Percentiles rank a stretch among this genome's conserved stretches.
Evolutionary conservation across 2,797 vertebrate species (phyloP).

Genomic region (Odontamblyopus lacepedii): DNA sequence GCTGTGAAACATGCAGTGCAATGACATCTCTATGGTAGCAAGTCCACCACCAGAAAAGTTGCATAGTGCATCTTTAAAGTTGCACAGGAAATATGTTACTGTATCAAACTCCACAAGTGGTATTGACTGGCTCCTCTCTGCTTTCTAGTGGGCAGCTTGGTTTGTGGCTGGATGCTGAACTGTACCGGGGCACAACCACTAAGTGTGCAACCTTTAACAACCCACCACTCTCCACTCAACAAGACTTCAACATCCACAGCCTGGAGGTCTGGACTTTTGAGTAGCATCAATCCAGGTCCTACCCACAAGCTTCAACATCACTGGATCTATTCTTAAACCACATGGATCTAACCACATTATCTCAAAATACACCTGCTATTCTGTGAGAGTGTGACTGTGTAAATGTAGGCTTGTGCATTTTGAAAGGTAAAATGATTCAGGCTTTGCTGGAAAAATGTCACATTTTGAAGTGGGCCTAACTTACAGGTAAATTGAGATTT

Average conservation of each 20-base stretch:
- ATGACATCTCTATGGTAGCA: too few relatives aligned
- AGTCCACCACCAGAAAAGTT: too few relatives aligned
- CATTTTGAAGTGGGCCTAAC: constrained; percentile 16
- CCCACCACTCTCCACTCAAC: constrained; percentile 89
- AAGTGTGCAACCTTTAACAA: constrained; percentile 96
- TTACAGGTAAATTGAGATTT: constrained; percentile 6
- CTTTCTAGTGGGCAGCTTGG: constrained; percentile 87
- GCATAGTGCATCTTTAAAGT: too few relatives aligned
- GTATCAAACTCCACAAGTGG: neutral
- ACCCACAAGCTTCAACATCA: constrained; percentile 22
- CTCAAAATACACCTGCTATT: constrained; percentile 30
- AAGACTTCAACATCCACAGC: constrained; percentile 96
- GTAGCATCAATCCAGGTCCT: constrained; percentile 43
- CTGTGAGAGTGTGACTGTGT: constrained; percentile 21
- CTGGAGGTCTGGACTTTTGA: constrained; percentile 92
- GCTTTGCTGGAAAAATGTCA: neutral
- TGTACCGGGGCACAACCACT: constrained; percentile 93
- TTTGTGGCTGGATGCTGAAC: constrained; percentile 94
- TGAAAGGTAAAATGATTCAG: neutral
- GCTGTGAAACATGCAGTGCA: too few relatives aligned
- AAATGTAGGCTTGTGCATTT: neutral
- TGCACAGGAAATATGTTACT: neutral
- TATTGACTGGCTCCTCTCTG: neutral
- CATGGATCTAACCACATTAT: constrained; percentile 34
- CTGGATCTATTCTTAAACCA: constrained; percentile 40